Evolutionary conservation across 2,113 vertebrate species (phyloP).

Genomic region (Marcusenius ussheri): DNA sequence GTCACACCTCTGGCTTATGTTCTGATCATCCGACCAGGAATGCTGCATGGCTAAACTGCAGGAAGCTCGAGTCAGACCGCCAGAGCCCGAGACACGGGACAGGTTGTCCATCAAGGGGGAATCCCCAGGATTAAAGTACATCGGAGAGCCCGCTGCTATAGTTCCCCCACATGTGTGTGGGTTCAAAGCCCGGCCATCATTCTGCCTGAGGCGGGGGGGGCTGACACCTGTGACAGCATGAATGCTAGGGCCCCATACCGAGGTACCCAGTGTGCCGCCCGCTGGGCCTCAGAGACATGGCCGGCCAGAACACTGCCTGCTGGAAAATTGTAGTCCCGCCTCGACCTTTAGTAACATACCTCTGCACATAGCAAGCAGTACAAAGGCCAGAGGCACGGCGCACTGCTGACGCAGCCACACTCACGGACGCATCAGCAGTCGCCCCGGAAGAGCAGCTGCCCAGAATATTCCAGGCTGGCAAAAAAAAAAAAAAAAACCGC

Average conservation of each 20-base stretch:
- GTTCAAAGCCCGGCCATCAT: not conserved
- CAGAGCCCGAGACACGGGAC: not conserved
- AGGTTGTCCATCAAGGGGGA: not conserved
- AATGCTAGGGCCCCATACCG: constrained; percentile 21
- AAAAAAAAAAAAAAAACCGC: not conserved
- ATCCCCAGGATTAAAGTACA: not conserved
- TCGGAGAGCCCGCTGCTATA: not conserved
- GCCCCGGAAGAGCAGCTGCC: constrained; percentile 29
- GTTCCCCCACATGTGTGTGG: not conserved
- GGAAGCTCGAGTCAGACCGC: not conserved
- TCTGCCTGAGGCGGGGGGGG: not conserved
- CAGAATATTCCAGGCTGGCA: constrained; percentile 33
- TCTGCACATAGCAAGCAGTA: constrained; percentile 61
- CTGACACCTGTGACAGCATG: constrained; percentile 36
- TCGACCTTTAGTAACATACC: constrained; percentile 65
- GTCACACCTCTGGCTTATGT: constrained; percentile 34
- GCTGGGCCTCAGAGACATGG: constrained; percentile 32
- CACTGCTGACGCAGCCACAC: constrained; percentile 35
- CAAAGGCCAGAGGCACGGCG: constrained; percentile 41
- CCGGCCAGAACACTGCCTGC: constrained; percentile 43
- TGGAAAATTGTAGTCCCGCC: constrained; percentile 50
- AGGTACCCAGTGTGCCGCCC: constrained; percentile 36
- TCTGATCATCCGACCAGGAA: not conserved
- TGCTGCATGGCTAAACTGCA: not conserved
- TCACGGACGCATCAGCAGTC: constrained; percentile 27